A percentile compares a stretch with the other conserved stretches of the same genome.
Conservation (phyloP, 2,888 invertebrate species). For the Altica lythri region DNA sequence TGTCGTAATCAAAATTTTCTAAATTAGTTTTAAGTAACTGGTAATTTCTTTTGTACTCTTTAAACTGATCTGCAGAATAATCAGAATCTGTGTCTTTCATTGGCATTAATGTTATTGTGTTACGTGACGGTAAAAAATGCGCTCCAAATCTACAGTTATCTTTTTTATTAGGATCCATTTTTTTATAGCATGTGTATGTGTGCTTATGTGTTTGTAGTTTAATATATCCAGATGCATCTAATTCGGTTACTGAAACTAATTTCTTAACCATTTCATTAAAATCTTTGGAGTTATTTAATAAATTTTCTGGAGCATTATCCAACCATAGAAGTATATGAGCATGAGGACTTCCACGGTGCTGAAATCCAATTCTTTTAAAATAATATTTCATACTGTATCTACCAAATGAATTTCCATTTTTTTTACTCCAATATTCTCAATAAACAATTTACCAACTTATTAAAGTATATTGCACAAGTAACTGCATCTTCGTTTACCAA, state of each 20-base stretch:
- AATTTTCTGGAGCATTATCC: slow-evolving; percentile 43
- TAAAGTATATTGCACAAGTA: slow-evolving; percentile 34
- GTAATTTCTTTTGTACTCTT: slow-evolving; percentile 25
- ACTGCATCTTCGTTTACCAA: slow-evolving; percentile 25
- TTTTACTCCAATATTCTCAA: slow-evolving; percentile 41
- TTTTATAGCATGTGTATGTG: slow-evolving; percentile 46
- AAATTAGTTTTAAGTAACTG: slow-evolving; percentile 28
- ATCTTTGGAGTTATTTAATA: slow-evolving; percentile 22
- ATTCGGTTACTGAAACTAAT: slow-evolving; percentile 39
- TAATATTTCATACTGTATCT: slow-evolving; percentile 45
- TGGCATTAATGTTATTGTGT: slow-evolving; percentile 41
- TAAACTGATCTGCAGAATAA: slow-evolving; percentile 1
- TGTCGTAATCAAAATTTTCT: slow-evolving; percentile 30
- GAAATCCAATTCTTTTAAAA: slow-evolving; percentile 51
- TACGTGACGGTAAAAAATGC: slow-evolving; percentile 44
- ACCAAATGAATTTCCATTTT: slow-evolving; percentile 46
- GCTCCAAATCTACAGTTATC: slow-evolving; percentile 44
- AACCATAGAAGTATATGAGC: slow-evolving; percentile 48
- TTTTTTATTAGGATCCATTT: slow-evolving; percentile 13
- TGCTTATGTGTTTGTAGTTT: slow-evolving; percentile 45
- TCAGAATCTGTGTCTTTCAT: slow-evolving; percentile 30
- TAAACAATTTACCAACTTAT: slow-evolving; percentile 48
- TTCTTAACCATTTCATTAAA: slow-evolving; percentile 42
- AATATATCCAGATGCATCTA: slow-evolving; percentile 41
- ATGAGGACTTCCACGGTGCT: slow-evolving; percentile 50